phyloP scores from a whole-genome alignment of 2,797 vertebrate species.

The Brachyalestes nurse region DNA sequence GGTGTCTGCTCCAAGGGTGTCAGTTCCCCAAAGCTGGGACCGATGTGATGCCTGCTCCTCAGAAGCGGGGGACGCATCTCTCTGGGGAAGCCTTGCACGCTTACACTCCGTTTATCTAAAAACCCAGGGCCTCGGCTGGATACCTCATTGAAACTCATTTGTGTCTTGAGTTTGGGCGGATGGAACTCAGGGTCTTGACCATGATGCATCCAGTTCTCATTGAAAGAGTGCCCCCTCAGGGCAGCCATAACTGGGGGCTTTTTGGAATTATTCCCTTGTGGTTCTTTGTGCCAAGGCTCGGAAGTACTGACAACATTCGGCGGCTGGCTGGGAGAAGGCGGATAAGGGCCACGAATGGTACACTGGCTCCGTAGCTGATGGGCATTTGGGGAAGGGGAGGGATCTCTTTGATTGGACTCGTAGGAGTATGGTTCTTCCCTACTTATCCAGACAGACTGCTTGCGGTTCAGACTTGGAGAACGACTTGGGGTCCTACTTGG shows the following conservation, averaged over 20 bases:
- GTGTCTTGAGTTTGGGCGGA: constrained; percentile 89
- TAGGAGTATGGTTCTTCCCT: constrained; percentile 92
- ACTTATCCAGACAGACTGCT: constrained; percentile 90
- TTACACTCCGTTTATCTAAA: constrained; percentile 88
- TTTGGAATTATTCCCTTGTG: constrained; percentile 80
- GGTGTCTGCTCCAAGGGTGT: constrained; percentile 94
- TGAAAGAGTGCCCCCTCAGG: constrained; percentile 87
- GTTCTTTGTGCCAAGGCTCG: constrained; percentile 91
- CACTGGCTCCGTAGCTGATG: constrained; percentile 91
- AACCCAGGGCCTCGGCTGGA: constrained; percentile 89
- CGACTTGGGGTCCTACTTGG: constrained; percentile 86
- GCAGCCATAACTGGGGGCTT: constrained; percentile 89
- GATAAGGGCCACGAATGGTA: constrained; percentile 84
- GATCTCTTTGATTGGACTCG: constrained; percentile 79
- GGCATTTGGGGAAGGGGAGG: constrained; percentile 74
- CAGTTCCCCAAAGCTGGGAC: constrained; percentile 91
- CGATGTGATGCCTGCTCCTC: constrained; percentile 90
- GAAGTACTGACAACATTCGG: constrained; percentile 57
- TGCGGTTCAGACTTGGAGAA: constrained; percentile 90
- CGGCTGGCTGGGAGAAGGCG: constrained; percentile 71
- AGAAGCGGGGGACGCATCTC: constrained; percentile 86
- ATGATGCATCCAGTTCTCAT: constrained; percentile 93
- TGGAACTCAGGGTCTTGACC: constrained; percentile 90
- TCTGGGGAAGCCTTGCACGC: constrained; percentile 90
- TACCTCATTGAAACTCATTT: constrained; percentile 96